Percentiles rank a stretch among this genome's conserved stretches.
Evolutionary conservation across 2,113 vertebrate genomes (phyloP).

Genomic region (Nematolebias whitei): DNA sequence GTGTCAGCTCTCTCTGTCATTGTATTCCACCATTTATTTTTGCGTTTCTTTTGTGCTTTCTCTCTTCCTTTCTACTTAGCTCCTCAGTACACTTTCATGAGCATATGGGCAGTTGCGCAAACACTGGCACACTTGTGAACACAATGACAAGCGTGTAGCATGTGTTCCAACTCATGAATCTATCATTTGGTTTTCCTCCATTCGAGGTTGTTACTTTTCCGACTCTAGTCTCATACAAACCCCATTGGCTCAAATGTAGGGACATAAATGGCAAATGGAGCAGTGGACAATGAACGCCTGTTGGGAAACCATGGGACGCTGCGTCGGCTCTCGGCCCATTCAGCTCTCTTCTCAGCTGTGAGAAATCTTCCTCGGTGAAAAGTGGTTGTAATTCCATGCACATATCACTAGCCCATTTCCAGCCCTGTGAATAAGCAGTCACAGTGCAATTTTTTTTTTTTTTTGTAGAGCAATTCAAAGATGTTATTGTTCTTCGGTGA

Average conservation of each 20-base stretch:
- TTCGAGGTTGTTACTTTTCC: conserved; percentile 34
- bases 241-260: conserved; percentile 55
- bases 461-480: conserved; percentile 34
- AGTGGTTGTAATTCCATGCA: conserved; percentile 65
- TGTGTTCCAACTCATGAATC: conserved; percentile 33
- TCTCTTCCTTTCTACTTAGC: conserved; percentile 20
- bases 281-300: conserved; percentile 55
- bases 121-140: conserved; percentile 42
- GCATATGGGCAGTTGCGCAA: conserved; percentile 34
- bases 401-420: conserved; percentile 53
- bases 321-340: conserved; percentile 54
- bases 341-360: conserved; percentile 30
- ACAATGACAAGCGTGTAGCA: conserved; percentile 34
- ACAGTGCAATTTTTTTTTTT: conserved; percentile 49
- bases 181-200: conserved; percentile 42
- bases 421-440: conserved; percentile 48
- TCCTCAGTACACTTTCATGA: conserved; percentile 41
- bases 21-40: conserved; percentile 55
- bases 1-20: conserved; percentile 36
- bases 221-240: conserved; percentile 28
- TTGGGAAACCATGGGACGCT: conserved; percentile 56
- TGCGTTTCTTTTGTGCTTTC: conserved; percentile 44
- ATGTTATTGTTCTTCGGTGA: conserved; percentile 25
- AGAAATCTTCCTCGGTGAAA: conserved; percentile 59
- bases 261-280: conserved; percentile 40